Evolutionary conservation across 2,797 vertebrate genomes (phyloP).

Genomic region (Chelon labrosus): DNA sequence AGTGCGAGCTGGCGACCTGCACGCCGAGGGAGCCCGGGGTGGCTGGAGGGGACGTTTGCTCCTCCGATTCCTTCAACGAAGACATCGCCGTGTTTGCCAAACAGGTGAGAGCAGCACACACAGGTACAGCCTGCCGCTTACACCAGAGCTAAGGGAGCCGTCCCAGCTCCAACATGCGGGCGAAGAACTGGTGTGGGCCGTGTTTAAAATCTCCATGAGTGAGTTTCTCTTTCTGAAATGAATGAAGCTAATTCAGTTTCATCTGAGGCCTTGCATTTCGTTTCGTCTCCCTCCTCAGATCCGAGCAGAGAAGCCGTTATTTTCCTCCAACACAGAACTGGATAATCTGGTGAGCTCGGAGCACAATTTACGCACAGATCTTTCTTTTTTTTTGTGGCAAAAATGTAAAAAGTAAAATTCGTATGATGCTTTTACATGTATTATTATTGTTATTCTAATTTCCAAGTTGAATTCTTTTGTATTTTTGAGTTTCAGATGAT

Average conservation of each 20-base stretch:
- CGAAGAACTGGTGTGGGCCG: too few relatives aligned
- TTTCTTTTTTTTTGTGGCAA: too few relatives aligned
- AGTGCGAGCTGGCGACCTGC: conserved; percentile 97
- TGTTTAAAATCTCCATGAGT: too few relatives aligned
- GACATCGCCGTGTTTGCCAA: conserved; percentile 97
- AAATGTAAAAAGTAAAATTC: too few relatives aligned
- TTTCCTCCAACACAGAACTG: conserved; percentile 96
- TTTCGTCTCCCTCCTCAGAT: conserved; percentile 82
- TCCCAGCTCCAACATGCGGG: too few relatives aligned
- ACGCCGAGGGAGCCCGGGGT: conserved; percentile 94
- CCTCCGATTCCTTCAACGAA: conserved; percentile 96
- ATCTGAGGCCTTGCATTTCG: too few relatives aligned
- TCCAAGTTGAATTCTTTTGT: neutral
- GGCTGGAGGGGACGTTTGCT: conserved; percentile 95
- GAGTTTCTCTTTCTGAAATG: too few relatives aligned
- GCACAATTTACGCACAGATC: too few relatives aligned
- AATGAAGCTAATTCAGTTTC: neutral
- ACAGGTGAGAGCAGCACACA: conserved; percentile 82
- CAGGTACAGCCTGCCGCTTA: too few relatives aligned
- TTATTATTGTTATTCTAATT: too few relatives aligned
- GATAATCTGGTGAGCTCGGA: conserved; percentile 93
- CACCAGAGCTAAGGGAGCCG: too few relatives aligned
- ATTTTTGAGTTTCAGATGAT: conserved; percentile 89
- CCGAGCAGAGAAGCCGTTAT: conserved; percentile 95
- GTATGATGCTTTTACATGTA: too few relatives aligned